These are phyloP conservation scores for Drosophila pegasa DNA, from an alignment of 2,888 invertebrate genomes.

Conservation along the genomic window DNA sequence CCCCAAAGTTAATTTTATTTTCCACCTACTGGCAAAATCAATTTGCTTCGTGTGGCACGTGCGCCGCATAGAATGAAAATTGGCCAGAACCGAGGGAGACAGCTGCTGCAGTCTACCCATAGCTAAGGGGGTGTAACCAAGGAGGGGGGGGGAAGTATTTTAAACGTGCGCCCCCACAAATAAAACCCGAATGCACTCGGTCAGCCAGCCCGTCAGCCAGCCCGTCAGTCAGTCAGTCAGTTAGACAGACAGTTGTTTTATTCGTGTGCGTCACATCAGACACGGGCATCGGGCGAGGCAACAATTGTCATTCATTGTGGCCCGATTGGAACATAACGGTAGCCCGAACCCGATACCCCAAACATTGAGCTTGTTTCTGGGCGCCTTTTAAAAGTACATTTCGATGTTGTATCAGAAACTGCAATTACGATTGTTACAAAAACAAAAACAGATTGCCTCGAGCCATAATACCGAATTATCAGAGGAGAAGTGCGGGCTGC, in stretches of 20 bases:
- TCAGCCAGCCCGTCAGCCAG: slow-evolving; percentile 22
- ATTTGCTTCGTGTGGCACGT: slow-evolving; percentile 85
- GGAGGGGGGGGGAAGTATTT: slow-evolving; percentile 19
- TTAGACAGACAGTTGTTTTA: slow-evolving; percentile 56
- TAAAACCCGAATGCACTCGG: slow-evolving; percentile 30
- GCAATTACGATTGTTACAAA: slow-evolving; percentile 71
- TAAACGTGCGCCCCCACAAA: slow-evolving; percentile 58
- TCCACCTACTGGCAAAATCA: slow-evolving; percentile 85
- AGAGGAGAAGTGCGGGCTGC: slow-evolving; percentile 24
- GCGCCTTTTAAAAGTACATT: slow-evolving; percentile 72
- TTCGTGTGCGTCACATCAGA: slow-evolving; percentile 72
- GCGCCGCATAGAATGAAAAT: slow-evolving; percentile 82
- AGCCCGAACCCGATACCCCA: slow-evolving; percentile 57
- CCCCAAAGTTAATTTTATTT: slow-evolving; percentile 80
- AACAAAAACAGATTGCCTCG: slow-evolving; percentile 30
- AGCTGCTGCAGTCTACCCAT: background rate
- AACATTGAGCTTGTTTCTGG: slow-evolving; percentile 34
- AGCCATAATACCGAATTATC: slow-evolving; percentile 43
- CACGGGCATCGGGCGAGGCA: slow-evolving; percentile 48
- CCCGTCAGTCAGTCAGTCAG: slow-evolving; percentile 20
- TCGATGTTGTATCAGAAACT: slow-evolving; percentile 61
- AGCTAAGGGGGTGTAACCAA: background rate
- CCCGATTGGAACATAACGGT: slow-evolving; percentile 70
- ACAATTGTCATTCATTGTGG: slow-evolving; percentile 68
- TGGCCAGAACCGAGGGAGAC: slow-evolving; percentile 43